Evolutionary conservation across 1,140 invertebrate species (phyloP).

Genomic region (Lethrus apterus): DNA sequence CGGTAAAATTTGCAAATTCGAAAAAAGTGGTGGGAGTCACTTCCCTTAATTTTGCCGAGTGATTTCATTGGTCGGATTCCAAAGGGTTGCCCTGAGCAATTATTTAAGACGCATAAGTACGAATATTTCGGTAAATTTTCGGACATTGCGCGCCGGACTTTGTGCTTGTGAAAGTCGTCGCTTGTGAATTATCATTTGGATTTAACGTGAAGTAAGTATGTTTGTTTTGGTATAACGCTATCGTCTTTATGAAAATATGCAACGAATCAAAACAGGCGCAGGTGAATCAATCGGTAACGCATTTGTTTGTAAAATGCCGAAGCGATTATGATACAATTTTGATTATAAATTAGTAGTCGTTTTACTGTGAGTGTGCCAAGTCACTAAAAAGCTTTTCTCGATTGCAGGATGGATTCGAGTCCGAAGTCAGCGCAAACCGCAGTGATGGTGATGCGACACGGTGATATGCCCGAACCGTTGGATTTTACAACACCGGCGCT

Average conservation of each 20-base stretch:
- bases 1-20: too few relatives aligned
- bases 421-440: background rate
- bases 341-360: too few relatives aligned
- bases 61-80: conserved; percentile 2
- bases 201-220: background rate
- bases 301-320: too few relatives aligned
- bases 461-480: conserved; percentile 5
- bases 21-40: conserved; percentile 8
- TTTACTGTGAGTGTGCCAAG: background rate
- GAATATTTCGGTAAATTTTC: conserved; percentile 9
- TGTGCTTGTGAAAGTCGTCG: too few relatives aligned
- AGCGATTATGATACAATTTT: too few relatives aligned
- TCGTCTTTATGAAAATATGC: too few relatives aligned
- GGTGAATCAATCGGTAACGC: too few relatives aligned
- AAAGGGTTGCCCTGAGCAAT: conserved; percentile 6
- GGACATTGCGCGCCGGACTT: background rate
- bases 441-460: background rate
- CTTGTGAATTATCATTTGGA: too few relatives aligned
- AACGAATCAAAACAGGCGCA: too few relatives aligned
- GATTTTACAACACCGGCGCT: conserved; percentile 10
- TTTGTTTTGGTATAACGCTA: background rate
- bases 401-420: background rate
- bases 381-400: background rate
- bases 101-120: conserved; percentile 3
- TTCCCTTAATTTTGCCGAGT: conserved; percentile 9